Evolutionary conservation across 2,888 invertebrate genomes (phyloP), one percentile per base, ranked within the genome.

Genomic region (Gymnocheta viridis): DNA sequence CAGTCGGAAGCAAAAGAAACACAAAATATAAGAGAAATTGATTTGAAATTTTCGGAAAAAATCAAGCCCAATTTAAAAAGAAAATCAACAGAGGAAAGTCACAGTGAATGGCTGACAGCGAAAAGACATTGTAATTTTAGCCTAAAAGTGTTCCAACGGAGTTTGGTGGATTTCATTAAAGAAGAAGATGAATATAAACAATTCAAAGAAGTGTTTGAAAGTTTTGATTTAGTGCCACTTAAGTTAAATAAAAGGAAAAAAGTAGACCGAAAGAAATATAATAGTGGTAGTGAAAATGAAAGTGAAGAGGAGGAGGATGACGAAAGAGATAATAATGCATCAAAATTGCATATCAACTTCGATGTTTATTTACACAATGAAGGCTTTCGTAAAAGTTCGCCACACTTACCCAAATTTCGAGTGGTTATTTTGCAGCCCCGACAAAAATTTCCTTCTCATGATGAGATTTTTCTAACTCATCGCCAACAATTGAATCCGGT

Each of bases 341-440:
- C 9, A 22, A 29, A 44, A 58, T 58, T 22, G n/a, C 44, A 22
- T 0, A 89, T 91, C 9, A 86, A 82, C 19, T 92, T 92, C 58
- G 91, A 92, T 87, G 82, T 91, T 44, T 88, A 91, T 85, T 79
- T 90, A 3, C 90, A 89, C 29, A 88, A 89, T 38, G 87, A 87
- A 22, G 88, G 89, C 0, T 92, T 90, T 24, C 88, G 85, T 10
- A 90, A 89, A 38, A 89, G 90, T 17, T 85, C 88, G 3, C 89
- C 90, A 0, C 88, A 88, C n/a, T 60, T 85, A 2, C 91, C 92
- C 3, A 86, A 74, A 4, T 91, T 91, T 78, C 88, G 89, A 12
- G 86, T 91, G 24, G 79, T 91, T 17, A 87, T 91, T 38, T 58
- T 92, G 12, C 77, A 88, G 22, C 77, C 85, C 6, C 38, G 87